Evolutionary conservation across 2,113 vertebrate species (phyloP), one percentile per base, ranked within the genome.

Genomic region (Oryzias melastigma): DNA sequence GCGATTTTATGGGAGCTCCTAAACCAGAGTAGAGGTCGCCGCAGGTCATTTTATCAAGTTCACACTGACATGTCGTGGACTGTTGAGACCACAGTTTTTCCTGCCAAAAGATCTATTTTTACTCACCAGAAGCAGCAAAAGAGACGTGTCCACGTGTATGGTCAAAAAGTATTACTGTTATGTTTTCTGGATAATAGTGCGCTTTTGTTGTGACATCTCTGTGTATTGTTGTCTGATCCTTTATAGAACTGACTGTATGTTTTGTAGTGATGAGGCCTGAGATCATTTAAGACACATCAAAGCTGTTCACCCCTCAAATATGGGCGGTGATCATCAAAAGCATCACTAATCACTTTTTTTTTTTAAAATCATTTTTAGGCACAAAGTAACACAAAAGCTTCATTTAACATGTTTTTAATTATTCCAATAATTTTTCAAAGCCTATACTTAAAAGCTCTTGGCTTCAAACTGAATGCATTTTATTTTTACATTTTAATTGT

Each of bases 81-180:
- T 68, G 73, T 78, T 25, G 52, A 68, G 55, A 74, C 60, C 61
- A 50, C 40, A 56, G 73, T 71, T 58, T 58, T 68, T 80, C 71
- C 81, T 75, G 75, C 73, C 77, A 85, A 82, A 89, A 78, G 55
- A 75, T 83, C 80, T 84, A 84, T 87, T 87, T 90, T 85, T 83
- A 66, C 56, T 80, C 65, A 44, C 65, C 41, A 35, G 46, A 68
- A 66, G 62, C 52, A 73, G 65, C 40, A 20, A 22, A 57, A 51
- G 57, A 65, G 71, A 60, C 18, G 60, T 58, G 65, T 64, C 40
- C 63, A 60, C 50, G 19, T 61, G 60, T 63, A 58, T 7, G 41
- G 71, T 71, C 12, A 6, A 67, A 44, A 60, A 77, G 27, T 74
- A 58, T 80, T 53, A 68, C 55, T 67, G 15, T 65, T 69, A 76